phyloP scores from a whole-genome alignment of 1,140 invertebrate genomes.

The Drosophila parabipectinata region DNA sequence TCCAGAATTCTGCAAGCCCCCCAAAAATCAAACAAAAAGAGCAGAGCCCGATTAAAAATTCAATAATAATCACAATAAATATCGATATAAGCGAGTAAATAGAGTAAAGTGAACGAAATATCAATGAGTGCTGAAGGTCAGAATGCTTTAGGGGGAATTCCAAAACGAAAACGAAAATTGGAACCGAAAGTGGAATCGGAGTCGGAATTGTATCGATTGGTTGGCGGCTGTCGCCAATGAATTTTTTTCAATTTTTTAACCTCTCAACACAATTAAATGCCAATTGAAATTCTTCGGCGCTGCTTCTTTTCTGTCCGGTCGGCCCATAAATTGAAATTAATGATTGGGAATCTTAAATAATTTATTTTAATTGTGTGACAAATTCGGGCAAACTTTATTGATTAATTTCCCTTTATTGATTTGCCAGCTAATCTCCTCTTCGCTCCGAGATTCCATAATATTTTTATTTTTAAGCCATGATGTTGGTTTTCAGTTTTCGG shows the following conservation, averaged over 20 bases:
- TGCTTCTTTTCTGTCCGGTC: constrained; percentile 19
- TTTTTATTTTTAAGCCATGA: constrained; percentile 68
- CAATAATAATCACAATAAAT: constrained; percentile 73
- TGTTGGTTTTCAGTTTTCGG: constrained; percentile 32
- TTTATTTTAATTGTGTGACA: constrained; percentile 70
- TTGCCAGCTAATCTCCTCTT: constrained; percentile 55
- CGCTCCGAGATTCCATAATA: constrained; percentile 49
- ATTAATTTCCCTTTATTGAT: constrained; percentile 65
- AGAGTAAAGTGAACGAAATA: constrained; percentile 46
- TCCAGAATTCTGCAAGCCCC: constrained; percentile 5
- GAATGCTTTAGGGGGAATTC: constrained; percentile 69
- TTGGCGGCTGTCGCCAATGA: constrained; percentile 68
- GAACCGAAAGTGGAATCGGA: constrained; percentile 31
- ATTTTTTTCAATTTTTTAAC: constrained; percentile 39
- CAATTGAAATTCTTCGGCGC: constrained; percentile 67
- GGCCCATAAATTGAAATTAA: constrained; percentile 57
- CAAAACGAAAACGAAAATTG: constrained; percentile 62
- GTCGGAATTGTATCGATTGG: constrained; percentile 74
- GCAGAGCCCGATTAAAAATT: constrained; percentile 55
- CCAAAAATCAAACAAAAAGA: constrained; percentile 12
- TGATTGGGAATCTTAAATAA: constrained; percentile 62
- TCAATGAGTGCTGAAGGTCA: constrained; percentile 81
- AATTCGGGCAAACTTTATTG: constrained; percentile 61
- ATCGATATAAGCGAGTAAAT: constrained; percentile 53
- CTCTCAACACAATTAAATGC: constrained; percentile 73